These are phyloP conservation scores for Paramormyrops hopkinsi DNA, from an alignment of 2,797 vertebrate genomes.

Conservation along the genomic window DNA sequence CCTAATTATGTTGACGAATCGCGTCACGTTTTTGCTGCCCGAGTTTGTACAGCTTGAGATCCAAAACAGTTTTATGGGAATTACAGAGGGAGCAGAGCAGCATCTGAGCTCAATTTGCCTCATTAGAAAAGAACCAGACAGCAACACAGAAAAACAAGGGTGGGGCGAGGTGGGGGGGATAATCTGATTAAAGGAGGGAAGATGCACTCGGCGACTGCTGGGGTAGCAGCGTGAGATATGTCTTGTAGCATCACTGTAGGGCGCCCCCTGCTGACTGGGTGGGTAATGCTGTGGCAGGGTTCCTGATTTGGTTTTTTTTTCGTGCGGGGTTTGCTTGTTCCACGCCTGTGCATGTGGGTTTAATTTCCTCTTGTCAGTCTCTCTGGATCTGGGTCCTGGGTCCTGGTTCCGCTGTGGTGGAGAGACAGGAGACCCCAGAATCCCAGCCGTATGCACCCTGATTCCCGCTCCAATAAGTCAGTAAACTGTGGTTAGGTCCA, in stretches of 20 bases:
- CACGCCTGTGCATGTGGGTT: neutral
- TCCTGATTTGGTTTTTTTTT: neutral
- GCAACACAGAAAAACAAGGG: slow-evolving; percentile 55
- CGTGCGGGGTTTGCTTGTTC: neutral
- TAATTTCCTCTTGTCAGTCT: neutral
- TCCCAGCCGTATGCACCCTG: neutral
- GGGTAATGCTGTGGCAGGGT: neutral
- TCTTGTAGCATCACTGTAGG: neutral
- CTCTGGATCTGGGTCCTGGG: neutral
- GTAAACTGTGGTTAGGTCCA: neutral
- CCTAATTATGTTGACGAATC: neutral
- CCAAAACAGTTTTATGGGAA: slow-evolving; percentile 13
- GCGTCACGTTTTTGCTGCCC: neutral
- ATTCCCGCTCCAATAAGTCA: neutral
- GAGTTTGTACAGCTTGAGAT: neutral
- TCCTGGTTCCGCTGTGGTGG: neutral
- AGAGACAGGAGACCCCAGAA: neutral
- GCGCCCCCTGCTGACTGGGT: neutral
- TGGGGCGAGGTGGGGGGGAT: slow-evolving; percentile 49
- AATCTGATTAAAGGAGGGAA: slow-evolving; percentile 48
- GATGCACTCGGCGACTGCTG: slow-evolving; percentile 36
- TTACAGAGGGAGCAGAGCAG: slow-evolving; percentile 41
- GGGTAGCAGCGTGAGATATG: neutral
- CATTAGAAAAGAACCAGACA: slow-evolving; percentile 46
- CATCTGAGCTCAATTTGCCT: slow-evolving; percentile 66